Evolutionary conservation across 1,140 invertebrate species (phyloP).

Genomic region (Leptopilina clavipes): DNA sequence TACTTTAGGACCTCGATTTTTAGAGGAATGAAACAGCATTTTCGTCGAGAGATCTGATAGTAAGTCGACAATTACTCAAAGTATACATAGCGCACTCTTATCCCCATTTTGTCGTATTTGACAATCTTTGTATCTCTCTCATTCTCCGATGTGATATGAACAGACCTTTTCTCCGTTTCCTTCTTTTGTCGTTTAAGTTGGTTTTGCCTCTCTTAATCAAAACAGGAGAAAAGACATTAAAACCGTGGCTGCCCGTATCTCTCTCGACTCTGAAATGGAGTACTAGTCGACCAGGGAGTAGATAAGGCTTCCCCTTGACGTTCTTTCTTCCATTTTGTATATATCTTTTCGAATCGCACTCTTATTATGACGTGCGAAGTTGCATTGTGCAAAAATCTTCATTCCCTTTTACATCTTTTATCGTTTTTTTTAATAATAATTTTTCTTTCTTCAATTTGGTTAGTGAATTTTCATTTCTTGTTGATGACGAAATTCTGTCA

Average conservation of each 20-base stretch:
- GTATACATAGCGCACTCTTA: constrained; percentile 38
- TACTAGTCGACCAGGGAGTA: constrained; percentile 65
- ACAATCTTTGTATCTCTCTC: constrained; percentile 28
- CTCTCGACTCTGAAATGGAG: constrained; percentile 68
- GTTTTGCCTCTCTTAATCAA: constrained; percentile 68
- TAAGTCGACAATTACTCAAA: constrained; percentile 71
- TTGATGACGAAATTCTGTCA: too few relatives aligned
- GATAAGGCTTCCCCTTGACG: constrained; percentile 71
- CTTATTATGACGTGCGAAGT: background rate
- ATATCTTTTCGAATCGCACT: constrained; percentile 34
- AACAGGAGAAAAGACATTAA: constrained; percentile 73
- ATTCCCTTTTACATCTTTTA: too few relatives aligned
- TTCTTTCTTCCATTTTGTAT: constrained; percentile 47
- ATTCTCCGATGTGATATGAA: constrained; percentile 44
- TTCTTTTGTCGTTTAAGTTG: constrained; percentile 51
- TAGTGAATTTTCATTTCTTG: too few relatives aligned
- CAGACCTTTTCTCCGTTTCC: constrained; percentile 51
- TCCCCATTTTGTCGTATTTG: constrained; percentile 23
- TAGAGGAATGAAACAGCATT: constrained; percentile 47
- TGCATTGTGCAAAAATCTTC: constrained; percentile 13
- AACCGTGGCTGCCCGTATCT: constrained; percentile 66
- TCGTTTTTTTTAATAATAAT: too few relatives aligned
- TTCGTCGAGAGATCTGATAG: constrained; percentile 62
- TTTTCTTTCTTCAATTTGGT: too few relatives aligned
- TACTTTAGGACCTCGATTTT: too few relatives aligned